Evolutionary conservation across 2,797 vertebrate species (phyloP).

Genomic region (Garrulus glandarius): DNA sequence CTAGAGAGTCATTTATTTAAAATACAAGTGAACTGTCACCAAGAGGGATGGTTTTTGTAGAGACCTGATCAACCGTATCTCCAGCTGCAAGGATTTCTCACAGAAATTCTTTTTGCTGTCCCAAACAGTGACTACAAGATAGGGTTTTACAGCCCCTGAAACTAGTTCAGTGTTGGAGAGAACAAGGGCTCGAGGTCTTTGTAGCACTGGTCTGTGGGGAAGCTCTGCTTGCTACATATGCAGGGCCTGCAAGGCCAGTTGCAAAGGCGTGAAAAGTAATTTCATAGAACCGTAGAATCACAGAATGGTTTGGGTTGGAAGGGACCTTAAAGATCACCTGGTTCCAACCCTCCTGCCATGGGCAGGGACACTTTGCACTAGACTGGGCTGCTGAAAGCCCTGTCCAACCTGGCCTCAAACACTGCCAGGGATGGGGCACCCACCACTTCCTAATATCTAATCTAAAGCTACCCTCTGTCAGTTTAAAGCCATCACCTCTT

Average conservation of each 20-base stretch:
- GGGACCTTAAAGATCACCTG: not conserved
- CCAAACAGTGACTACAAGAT: not conserved
- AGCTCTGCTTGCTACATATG: not conserved
- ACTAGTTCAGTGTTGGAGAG: not conserved
- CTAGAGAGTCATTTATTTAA: not conserved
- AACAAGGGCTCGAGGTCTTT: not conserved
- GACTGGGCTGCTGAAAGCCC: not conserved
- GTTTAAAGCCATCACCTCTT: not conserved
- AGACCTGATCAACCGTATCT: not conserved
- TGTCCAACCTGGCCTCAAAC: not conserved
- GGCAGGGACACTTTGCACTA: not conserved
- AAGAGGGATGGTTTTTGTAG: not conserved
- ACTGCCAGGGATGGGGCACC: not conserved
- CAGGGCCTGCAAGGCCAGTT: not conserved
- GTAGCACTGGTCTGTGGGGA: rapidly evolving
- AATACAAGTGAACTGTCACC: not conserved
- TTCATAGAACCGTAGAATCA: not conserved
- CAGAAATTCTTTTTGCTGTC: not conserved
- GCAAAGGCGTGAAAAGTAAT: not conserved
- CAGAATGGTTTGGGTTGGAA: not conserved
- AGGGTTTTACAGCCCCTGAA: not conserved
- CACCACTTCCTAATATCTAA: not conserved
- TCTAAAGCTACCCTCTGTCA: not conserved
- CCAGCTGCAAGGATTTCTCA: not conserved
- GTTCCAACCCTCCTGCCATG: not conserved